Base-by-base conservation (phyloP, 2,888 invertebrate genomes). In the Podotricha telesiphe region DNA sequence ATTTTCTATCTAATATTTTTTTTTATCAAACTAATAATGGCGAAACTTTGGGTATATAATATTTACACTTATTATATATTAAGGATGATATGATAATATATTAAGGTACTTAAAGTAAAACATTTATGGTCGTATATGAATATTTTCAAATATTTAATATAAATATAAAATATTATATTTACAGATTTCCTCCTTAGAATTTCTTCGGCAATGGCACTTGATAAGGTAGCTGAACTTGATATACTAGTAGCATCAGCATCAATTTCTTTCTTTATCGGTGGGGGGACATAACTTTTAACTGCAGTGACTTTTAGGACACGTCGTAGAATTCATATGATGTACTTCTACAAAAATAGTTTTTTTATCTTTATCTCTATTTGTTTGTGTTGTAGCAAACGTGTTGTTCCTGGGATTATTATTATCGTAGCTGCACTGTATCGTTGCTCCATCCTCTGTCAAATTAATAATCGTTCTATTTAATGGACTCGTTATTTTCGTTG, bases 301-400 rank as follows among this genome's bases (percentile, higher is more conserved):
- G 73, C 86, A 87, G 62, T 82, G 83, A 6, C 80, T 75, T 73
- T 88, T 89, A n/a, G 82, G 83, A 76, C 89, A 89, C 0, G 83
- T 74, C 13, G 85, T 76, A 5, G 82, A 80, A 70, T 84, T 88
- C 51, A 85, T 86, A 69, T 93, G 91, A 71, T 96, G 96, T n/a
- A 96, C 96, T 85, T 96, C 96, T 10, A 96, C 96, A 28, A 95
- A 95, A 68, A 96, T 95, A 20, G 95, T 95, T 85, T 96, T 96
- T 71, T 93, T 92, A 34, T 93, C 91, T 72, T 80, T 87, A 67
- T 87, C 87, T 74, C 86, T 84, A 69, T 76, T 80, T 28, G 76
- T 68, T 74, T 83, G 83, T 72, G 85, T 89, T 17, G 87, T 87
- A 15, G 86, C 75, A 77, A 86, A 89, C 56, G 83, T 85, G 76